Evolutionary conservation across 30 jellyfish, hydroid and myxozoan genomes (phyloP).

Genomic region (Cassiopea xamachana): DNA sequence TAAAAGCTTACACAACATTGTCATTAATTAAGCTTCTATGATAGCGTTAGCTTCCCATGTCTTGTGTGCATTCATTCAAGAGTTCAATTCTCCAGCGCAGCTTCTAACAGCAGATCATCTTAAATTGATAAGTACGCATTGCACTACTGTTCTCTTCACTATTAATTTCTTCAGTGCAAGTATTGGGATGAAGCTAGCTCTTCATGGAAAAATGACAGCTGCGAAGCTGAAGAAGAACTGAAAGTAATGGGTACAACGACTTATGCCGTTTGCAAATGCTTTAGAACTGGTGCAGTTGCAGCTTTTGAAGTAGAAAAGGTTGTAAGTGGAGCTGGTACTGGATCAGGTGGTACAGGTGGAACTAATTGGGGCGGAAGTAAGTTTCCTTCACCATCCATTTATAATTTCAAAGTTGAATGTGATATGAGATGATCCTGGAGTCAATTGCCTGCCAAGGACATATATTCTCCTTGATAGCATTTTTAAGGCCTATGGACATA

Average conservation of each 20-base stretch:
- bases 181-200: constrained; percentile 57
- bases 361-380: neutral
- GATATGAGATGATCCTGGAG: too few species aligned
- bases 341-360: neutral
- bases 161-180: constrained; percentile 26
- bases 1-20: too few species aligned
- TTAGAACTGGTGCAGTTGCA: constrained; percentile 62
- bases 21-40: too few species aligned
- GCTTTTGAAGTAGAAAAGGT: constrained; percentile 23
- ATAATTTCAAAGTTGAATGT: too few species aligned
- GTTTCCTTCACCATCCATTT: neutral
- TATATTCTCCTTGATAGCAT: too few species aligned
- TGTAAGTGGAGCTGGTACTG: neutral
- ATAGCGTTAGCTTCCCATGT: too few species aligned
- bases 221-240: constrained; percentile 28
- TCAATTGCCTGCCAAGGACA: too few species aligned
- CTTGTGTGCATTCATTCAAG: too few species aligned
- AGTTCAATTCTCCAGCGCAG: too few species aligned
- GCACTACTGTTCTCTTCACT: neutral
- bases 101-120: neutral
- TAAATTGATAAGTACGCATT: neutral
- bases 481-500: too few species aligned
- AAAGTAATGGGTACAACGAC: constrained; percentile 4
- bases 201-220: constrained; percentile 64
- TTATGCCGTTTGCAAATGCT: constrained; percentile 62